Percentiles rank a stretch among this genome's conserved stretches.
Evolutionary conservation across 2,888 invertebrate genomes (phyloP).

Genomic region (Cheiracanthium punctorium): DNA sequence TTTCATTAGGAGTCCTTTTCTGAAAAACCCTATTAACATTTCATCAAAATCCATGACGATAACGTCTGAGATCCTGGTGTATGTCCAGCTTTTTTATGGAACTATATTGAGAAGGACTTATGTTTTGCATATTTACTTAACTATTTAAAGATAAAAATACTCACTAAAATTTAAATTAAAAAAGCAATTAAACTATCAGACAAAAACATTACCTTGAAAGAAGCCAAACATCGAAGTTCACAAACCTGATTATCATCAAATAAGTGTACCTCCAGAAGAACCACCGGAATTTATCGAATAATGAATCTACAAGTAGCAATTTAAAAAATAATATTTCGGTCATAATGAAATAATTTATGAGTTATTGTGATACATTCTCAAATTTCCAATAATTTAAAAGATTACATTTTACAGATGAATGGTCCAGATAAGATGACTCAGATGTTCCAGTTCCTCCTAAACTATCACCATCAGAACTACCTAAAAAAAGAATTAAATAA

Average conservation of each 20-base stretch:
- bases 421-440: not conserved
- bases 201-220: slow-evolving; percentile 43
- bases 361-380: not conserved
- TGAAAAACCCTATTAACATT: no score
- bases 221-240: slow-evolving; percentile 51
- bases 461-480: not conserved
- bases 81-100: no score
- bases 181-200: not conserved
- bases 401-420: not conserved
- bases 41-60: no score
- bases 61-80: no score
- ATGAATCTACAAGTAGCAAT: slow-evolving; percentile 27
- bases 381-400: no score
- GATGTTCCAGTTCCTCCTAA: no score
- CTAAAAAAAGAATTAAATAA: not conserved
- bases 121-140: no score
- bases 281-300: slow-evolving; percentile 35
- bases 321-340: not conserved
- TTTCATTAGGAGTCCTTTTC: no score
- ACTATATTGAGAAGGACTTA: no score
- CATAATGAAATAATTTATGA: not conserved
- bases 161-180: no score
- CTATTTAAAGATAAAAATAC: no score
- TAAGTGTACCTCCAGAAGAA: slow-evolving; percentile 42
- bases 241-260: slow-evolving; percentile 27